Percentiles rank a stretch among this genome's conserved stretches.
These are phyloP conservation scores for Mus caroli DNA, from an alignment of 2,797 vertebrate species.

Conservation along the genomic window DNA sequence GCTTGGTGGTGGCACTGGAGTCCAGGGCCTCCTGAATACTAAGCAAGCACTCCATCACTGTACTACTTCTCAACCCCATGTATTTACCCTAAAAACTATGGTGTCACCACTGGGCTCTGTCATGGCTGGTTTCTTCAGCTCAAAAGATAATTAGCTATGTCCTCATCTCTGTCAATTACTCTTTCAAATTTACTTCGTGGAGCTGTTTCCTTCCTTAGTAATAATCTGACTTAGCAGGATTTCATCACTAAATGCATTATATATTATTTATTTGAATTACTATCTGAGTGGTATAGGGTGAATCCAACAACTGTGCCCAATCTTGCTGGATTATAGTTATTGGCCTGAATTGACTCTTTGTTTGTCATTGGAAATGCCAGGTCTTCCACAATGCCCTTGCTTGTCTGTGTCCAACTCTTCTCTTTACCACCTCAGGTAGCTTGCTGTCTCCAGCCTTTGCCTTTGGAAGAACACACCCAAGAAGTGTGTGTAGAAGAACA, in stretches of 20 bases:
- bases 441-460: background rate
- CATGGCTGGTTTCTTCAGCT: background rate
- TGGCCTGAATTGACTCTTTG: slow-evolving; percentile 20
- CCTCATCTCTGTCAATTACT: background rate
- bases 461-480: background rate
- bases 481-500: background rate
- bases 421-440: background rate
- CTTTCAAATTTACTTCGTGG: background rate
- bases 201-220: background rate
- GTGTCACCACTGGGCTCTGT: background rate
- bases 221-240: background rate
- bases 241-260: background rate
- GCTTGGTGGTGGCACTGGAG: background rate
- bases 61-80: background rate
- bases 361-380: background rate
- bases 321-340: background rate
- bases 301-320: background rate
- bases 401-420: background rate
- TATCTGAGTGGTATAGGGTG: background rate
- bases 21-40: background rate
- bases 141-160: background rate
- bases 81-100: background rate
- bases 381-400: background rate
- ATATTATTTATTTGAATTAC: background rate
- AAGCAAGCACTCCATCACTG: rapidly evolving